phyloP scores from a whole-genome alignment of 2,113 vertebrate genomes.

The Progne subis region DNA sequence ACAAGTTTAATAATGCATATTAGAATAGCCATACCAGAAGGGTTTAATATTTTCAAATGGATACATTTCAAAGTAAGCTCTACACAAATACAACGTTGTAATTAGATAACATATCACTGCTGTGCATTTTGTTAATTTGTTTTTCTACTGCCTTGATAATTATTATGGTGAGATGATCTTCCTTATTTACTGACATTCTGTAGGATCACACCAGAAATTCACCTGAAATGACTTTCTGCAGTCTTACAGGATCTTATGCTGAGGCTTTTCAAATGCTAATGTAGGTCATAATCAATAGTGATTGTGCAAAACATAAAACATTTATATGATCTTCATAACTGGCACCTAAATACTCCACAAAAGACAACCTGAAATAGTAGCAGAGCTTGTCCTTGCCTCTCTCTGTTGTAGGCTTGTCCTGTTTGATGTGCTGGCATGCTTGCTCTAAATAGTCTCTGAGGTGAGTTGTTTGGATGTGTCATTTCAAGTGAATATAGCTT shows the following conservation, averaged over 20 bases:
- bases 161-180: neutral
- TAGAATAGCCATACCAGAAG: neutral
- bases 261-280: slow-evolving; percentile 2
- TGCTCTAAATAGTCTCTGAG: neutral
- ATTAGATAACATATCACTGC: neutral
- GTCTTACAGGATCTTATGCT: neutral
- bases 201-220: slow-evolving; percentile 8
- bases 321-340: slow-evolving; percentile 5
- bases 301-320: slow-evolving; percentile 20
- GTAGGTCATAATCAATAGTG: slow-evolving; percentile 12
- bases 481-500: neutral
- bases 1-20: neutral
- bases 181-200: slow-evolving; percentile 1
- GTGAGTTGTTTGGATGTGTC: neutral
- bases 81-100: neutral
- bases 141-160: neutral
- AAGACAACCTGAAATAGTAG: neutral
- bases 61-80: neutral
- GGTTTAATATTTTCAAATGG: neutral
- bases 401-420: neutral
- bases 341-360: neutral
- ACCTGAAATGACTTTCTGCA: slow-evolving; percentile 25
- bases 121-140: neutral
- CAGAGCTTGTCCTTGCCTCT: neutral
- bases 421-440: neutral